A percentile compares a stretch with the other conserved stretches of the same genome.
Conservation (phyloP, 1,140 invertebrate species). For the Odontomachus brunneus region DNA sequence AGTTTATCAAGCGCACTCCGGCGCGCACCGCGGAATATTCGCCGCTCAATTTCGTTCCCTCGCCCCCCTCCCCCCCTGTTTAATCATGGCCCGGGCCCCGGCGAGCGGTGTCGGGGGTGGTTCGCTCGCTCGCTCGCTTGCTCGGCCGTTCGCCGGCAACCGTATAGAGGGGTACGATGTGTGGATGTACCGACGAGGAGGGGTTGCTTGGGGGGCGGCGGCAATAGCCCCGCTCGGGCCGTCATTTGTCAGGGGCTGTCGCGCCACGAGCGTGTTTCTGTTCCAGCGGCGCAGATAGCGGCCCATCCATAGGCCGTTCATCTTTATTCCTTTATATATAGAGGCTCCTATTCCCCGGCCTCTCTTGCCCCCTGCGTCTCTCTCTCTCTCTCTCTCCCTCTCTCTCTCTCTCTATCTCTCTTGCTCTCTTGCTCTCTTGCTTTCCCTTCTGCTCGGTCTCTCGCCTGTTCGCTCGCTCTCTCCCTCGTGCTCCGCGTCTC, state of each 20-base stretch:
- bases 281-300: conserved; percentile 84
- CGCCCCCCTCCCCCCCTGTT: conserved; percentile 82
- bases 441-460: too few species aligned
- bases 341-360: conserved; percentile 61
- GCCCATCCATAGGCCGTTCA: conserved; percentile 85
- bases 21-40: conserved; percentile 72
- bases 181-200: conserved; percentile 50
- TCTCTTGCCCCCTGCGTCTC: conserved; percentile 4
- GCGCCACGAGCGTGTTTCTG: conserved; percentile 85
- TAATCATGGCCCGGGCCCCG: conserved; percentile 81
- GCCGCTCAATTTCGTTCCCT: conserved; percentile 82
- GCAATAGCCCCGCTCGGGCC: conserved; percentile 80
- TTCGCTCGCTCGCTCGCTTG: conserved; percentile 64
- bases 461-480: conserved; percentile 22
- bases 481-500: conserved; percentile 46
- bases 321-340: conserved; percentile 84
- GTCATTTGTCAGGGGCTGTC: conserved; percentile 86
- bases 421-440: conserved; percentile 16
- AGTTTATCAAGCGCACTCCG: conserved; percentile 67
- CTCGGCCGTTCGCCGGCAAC: conserved; percentile 53
- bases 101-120: conserved; percentile 78
- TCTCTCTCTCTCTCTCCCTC: conserved; percentile 36
- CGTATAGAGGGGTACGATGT: conserved; percentile 41
- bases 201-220: conserved; percentile 71
- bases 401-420: conserved; percentile 32